phyloP scores from a whole-genome alignment of 2,113 vertebrate genomes.

The Propithecus coquereli region DNA sequence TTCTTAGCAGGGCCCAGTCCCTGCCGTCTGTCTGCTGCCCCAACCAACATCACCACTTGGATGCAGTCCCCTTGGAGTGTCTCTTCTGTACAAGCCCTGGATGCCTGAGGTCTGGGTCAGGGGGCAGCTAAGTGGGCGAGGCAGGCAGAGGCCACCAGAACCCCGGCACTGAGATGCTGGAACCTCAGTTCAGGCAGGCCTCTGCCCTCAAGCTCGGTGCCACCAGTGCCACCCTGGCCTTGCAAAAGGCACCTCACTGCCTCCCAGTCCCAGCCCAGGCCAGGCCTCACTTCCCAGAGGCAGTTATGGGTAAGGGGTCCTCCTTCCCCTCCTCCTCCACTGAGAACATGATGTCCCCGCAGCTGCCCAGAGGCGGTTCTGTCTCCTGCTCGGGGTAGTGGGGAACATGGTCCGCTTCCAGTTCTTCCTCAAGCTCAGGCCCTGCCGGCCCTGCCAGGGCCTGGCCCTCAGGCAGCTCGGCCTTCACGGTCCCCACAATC shows the following conservation, averaged over 20 bases:
- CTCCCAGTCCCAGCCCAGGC: background rate
- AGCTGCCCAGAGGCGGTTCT: constrained; percentile 46
- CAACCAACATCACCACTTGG: background rate
- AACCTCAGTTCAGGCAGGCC: background rate
- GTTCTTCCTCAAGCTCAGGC: background rate
- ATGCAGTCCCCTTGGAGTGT: background rate
- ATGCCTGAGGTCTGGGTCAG: background rate
- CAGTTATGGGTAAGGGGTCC: background rate
- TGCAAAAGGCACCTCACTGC: background rate
- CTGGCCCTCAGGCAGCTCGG: constrained; percentile 12
- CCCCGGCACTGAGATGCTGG: background rate
- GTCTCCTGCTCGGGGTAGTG: constrained; percentile 75
- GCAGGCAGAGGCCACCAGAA: background rate
- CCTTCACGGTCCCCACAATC: constrained; percentile 69
- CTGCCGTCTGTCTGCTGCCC: background rate
- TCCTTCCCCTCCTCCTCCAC: constrained; percentile 73
- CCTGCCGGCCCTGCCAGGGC: accelerated
- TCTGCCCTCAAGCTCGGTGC: background rate
- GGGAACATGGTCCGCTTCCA: constrained; percentile 54
- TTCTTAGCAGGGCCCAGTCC: background rate
- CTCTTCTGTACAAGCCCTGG: background rate
- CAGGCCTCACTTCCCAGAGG: constrained; percentile 57
- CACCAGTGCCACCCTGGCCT: background rate
- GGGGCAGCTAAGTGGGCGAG: background rate
- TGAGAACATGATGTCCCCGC: constrained; percentile 51